phyloP scores from a whole-genome alignment of 2,888 invertebrate species.

The Hololepta plana region DNA sequence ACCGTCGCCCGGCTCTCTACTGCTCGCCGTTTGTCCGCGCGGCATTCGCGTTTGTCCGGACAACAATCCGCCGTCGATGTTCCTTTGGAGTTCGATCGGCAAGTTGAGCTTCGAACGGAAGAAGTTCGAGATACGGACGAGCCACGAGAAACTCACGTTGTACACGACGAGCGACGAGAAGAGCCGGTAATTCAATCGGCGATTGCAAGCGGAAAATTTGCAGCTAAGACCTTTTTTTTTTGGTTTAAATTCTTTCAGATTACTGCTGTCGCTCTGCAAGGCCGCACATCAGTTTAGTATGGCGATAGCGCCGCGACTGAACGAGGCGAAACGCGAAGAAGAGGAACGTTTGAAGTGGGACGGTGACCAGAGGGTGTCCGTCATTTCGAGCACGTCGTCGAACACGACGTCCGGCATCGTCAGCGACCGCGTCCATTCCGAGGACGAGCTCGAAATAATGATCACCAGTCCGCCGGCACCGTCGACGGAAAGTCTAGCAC shows the following conservation, averaged over 20 bases:
- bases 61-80: slow-evolving; percentile 51
- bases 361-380: slow-evolving; percentile 26
- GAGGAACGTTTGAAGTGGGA: slow-evolving; percentile 47
- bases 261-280: slow-evolving; percentile 43
- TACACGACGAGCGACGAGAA: slow-evolving; percentile 88
- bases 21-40: slow-evolving; percentile 81
- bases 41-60: slow-evolving; percentile 78
- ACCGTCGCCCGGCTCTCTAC: slow-evolving; percentile 58
- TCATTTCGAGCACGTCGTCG: slow-evolving; percentile 87
- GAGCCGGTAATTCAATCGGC: no score
- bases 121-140: slow-evolving; percentile 89
- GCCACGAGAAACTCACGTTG: slow-evolving; percentile 72
- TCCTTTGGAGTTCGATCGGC: slow-evolving; percentile 86
- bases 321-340: slow-evolving; percentile 65
- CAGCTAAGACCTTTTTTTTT: no score
- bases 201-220: slow-evolving; percentile 64
- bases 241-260: no score
- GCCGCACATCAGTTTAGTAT: slow-evolving; percentile 93
- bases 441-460: slow-evolving; percentile 84
- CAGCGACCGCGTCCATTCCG: slow-evolving; percentile 85
- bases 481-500: slow-evolving; percentile 67
- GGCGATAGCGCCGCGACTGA: slow-evolving; percentile 72
- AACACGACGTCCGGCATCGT: slow-evolving; percentile 94
- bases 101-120: slow-evolving; percentile 93
- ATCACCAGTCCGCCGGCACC: slow-evolving; percentile 71